Evolutionary conservation across 2,888 invertebrate species (phyloP), one percentile per base, ranked within the genome.

Genomic region (Polydrusus cervinus): DNA sequence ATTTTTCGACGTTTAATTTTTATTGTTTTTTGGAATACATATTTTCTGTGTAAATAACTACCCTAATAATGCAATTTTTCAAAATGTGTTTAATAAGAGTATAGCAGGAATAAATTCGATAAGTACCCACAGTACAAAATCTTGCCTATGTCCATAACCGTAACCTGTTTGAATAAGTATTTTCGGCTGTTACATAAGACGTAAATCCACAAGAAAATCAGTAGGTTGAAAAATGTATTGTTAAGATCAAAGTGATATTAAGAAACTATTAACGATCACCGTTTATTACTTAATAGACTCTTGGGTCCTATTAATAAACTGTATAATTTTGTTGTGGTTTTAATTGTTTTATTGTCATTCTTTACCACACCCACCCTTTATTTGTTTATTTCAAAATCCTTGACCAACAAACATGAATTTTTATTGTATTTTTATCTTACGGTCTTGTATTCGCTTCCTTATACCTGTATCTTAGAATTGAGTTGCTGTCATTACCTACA

Each of bases 331-430:
- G 16, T 60, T n/a, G 38, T 38, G 14, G n/a, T 38, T 60, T 16
- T 38, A 60, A 38, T 60, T 60, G 34, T 16, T 38, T 60, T 60
- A 60, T 38, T 60, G 57, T 30, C 57, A 38, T 11, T 60, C 16
- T 11, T 34, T 38, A 40, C 57, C 57, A 38, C 57, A 38, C 57
- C 57, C 14, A 60, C 57, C 18, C 57, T 60, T 14, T 60, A 38
- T 40, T 60, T 38, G 38, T 38, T 38, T 60, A 38, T 38, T 38
- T 38, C 38, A 60, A 38, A 38, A 60, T 16, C 57, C 57, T 60
- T 60, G 57, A 60, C 57, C 57, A 60, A 60, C 38, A 60, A 60
- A 60, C 38, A 60, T 60, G n/a, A 40, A 60, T 60, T 60, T 30
- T 60, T 6, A 34, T 60, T 34, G 55, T 34, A 55, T 51, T 20